phyloP scores from a whole-genome alignment of 2,113 vertebrate species.

The Ranitomeya variabilis region DNA sequence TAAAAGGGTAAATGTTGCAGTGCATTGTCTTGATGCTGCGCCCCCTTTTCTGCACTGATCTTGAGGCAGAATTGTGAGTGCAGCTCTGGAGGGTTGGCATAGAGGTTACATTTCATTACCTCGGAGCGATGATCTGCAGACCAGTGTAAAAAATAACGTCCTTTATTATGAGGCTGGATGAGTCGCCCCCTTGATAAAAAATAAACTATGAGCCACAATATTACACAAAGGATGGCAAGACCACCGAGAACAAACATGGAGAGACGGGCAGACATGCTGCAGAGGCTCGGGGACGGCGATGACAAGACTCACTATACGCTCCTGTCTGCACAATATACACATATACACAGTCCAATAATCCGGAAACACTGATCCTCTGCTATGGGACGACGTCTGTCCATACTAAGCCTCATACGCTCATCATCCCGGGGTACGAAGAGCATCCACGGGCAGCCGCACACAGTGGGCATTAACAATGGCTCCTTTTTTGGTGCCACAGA shows the following conservation, averaged over 20 bases:
- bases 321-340: background rate
- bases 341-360: background rate
- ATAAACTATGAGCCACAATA: slow-evolving; percentile 27
- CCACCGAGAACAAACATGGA: background rate
- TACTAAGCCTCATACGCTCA: background rate
- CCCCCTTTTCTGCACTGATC: no score
- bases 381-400: background rate
- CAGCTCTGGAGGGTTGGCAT: background rate
- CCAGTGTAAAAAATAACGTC: slow-evolving; percentile 35
- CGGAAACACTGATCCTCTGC: background rate
- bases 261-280: background rate
- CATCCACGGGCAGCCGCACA: background rate
- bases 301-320: background rate
- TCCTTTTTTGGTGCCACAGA: background rate
- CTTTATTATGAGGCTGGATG: slow-evolving; percentile 30
- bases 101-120: background rate
- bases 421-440: background rate
- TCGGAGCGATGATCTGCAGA: slow-evolving; percentile 18
- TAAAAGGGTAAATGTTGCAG: no score
- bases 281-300: background rate
- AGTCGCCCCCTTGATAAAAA: slow-evolving; percentile 5
- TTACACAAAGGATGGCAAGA: background rate
- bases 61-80: background rate
- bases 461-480: no score
- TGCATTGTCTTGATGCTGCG: no score